These are phyloP conservation scores for Saguinus midas DNA, from an alignment of 2,113 vertebrate genomes.

Conservation along the genomic window DNA sequence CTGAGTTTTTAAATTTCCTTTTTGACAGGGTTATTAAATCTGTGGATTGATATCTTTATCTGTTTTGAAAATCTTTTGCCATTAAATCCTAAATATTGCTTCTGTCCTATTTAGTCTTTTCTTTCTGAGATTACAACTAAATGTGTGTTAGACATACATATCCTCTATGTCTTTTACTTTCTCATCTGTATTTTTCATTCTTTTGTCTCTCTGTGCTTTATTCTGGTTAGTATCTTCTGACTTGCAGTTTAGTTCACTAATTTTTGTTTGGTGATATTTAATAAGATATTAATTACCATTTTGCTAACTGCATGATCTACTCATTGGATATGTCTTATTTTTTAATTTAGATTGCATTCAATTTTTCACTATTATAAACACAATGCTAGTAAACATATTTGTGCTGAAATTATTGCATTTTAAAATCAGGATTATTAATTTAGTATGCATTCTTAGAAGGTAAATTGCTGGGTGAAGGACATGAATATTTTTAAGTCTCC, in stretches of 20 bases:
- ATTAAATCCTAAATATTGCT: background rate
- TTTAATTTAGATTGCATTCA: background rate
- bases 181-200: background rate
- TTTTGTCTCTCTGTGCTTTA: background rate
- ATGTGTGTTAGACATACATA: background rate
- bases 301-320: background rate
- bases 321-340: background rate
- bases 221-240: background rate
- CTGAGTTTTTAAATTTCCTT: background rate
- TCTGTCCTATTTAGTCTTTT: background rate
- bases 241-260: background rate
- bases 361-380: background rate
- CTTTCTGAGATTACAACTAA: background rate
- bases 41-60: background rate
- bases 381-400: background rate
- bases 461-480: background rate
- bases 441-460: background rate
- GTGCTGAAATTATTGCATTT: conserved; percentile 8
- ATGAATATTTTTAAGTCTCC: background rate
- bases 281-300: background rate
- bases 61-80: background rate
- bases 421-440: conserved; percentile 6
- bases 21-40: background rate
- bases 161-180: background rate
- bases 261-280: background rate